These are phyloP conservation scores for Telmatochromis bifrenatus DNA, from an alignment of 2,113 vertebrate genomes.

Conservation along the genomic window DNA sequence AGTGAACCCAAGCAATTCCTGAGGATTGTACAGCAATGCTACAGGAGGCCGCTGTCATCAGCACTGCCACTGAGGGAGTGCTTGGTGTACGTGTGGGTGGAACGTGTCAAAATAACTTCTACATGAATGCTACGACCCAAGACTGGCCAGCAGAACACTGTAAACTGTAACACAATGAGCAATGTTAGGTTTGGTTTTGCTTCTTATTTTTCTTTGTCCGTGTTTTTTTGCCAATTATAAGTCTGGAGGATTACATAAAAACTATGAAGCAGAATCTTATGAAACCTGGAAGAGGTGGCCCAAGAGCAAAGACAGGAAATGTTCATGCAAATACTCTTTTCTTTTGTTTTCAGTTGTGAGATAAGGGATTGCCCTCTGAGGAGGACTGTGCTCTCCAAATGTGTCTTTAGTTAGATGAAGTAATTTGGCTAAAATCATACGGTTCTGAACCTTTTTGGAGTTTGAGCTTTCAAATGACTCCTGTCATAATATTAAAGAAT, in stretches of 20 bases:
- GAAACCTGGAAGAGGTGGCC: neutral
- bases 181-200: neutral
- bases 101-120: neutral
- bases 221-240: neutral
- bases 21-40: neutral
- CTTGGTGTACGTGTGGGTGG: neutral
- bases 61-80: neutral
- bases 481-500: slow-evolving; percentile 22
- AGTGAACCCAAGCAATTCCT: neutral
- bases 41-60: neutral
- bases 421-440: neutral
- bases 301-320: neutral
- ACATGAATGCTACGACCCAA: neutral
- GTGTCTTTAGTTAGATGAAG: neutral
- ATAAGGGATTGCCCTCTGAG: neutral
- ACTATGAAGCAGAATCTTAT: neutral
- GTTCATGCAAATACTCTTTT: neutral
- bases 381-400: neutral
- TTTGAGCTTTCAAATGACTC: neutral
- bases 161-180: neutral
- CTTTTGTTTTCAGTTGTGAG: neutral
- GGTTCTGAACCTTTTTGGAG: neutral
- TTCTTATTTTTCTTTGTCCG: neutral
- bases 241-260: neutral
- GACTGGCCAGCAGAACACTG: neutral